Evolutionary conservation across 2,113 vertebrate species (phyloP).

Genomic region (Nyctibius bracteatus): DNA sequence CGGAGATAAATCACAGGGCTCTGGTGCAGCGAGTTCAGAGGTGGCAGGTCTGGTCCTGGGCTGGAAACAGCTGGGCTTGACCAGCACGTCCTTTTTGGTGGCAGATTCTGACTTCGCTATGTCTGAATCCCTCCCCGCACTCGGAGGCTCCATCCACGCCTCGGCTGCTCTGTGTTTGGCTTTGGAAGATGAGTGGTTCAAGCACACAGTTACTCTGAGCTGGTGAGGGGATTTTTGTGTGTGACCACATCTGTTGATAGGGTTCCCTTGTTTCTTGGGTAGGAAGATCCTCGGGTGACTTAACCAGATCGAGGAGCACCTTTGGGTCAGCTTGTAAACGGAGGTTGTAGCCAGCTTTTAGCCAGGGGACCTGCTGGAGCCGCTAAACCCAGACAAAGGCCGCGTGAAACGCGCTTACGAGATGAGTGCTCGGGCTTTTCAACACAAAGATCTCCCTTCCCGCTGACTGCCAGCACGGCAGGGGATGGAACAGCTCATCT

Average conservation of each 20-base stretch:
- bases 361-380: background rate
- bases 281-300: background rate
- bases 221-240: background rate
- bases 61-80: background rate
- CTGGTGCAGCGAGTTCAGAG: fast-evolving
- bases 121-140: fast-evolving
- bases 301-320: fast-evolving
- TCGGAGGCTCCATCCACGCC: background rate
- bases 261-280: background rate
- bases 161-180: background rate
- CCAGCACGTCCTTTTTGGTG: too few relatives aligned
- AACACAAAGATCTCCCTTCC: background rate
- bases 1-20: background rate
- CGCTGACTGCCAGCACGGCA: background rate
- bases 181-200: background rate
- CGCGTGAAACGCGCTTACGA: fast-evolving
- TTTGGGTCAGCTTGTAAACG: background rate
- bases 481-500: background rate
- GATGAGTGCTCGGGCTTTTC: background rate
- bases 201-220: background rate
- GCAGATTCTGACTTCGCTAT: too few relatives aligned
- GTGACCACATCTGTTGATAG: fast-evolving
- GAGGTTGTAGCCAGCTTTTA: background rate
- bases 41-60: background rate
- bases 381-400: background rate